Percentiles rank a stretch among this genome's conserved stretches.
Evolutionary conservation across 2,888 invertebrate species (phyloP).

Genomic region (Gerris lacustris): DNA sequence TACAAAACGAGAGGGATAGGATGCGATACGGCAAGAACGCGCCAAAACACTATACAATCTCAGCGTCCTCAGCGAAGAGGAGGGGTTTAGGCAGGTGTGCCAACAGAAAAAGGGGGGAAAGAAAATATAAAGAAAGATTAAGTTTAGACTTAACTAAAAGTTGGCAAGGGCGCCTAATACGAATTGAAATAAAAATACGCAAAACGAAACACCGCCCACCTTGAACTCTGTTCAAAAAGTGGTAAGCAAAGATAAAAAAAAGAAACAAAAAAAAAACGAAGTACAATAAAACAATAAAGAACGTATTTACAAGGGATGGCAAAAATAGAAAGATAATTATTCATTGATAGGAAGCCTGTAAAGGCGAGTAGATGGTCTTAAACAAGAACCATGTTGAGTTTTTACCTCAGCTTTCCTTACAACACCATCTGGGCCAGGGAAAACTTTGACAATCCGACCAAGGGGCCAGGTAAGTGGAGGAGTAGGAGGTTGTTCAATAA

Average conservation of each 20-base stretch:
- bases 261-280: background rate
- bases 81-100: too few species aligned
- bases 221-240: too few species aligned
- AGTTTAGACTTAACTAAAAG: too few species aligned
- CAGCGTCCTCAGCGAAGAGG: too few species aligned
- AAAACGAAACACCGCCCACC: too few species aligned
- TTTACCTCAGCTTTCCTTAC: background rate
- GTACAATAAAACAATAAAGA: background rate
- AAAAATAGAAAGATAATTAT: background rate
- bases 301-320: background rate
- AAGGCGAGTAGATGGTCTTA: constrained; percentile 3
- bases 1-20: too few species aligned
- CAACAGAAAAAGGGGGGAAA: too few species aligned
- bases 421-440: background rate
- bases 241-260: background rate
- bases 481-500: background rate
- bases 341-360: background rate
- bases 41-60: too few species aligned
- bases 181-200: too few species aligned
- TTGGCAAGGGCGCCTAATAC: too few species aligned
- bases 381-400: background rate
- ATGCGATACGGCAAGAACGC: too few species aligned
- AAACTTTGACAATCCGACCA: background rate
- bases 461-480: background rate
- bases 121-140: too few species aligned